Conservation (phyloP, 2,888 invertebrate genomes). For the Drosophila phalerata region DNA sequence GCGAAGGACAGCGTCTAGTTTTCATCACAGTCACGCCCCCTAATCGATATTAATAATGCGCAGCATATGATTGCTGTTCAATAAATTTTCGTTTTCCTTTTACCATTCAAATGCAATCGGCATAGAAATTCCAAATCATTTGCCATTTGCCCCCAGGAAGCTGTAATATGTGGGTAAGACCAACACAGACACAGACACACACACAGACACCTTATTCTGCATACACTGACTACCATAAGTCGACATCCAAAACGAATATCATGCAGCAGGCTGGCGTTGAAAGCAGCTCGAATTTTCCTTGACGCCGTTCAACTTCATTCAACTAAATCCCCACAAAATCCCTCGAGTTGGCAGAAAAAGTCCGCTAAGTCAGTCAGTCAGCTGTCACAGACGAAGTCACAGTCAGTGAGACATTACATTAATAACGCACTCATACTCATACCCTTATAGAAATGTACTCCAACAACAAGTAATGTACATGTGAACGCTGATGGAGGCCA, state of each 20-base stretch:
- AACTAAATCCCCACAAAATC: conserved; percentile 71
- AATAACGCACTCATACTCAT: conserved; percentile 54
- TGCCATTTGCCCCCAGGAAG: conserved; percentile 8
- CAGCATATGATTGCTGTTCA: conserved; percentile 73
- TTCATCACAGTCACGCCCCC: conserved; percentile 37
- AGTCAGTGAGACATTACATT: conserved; percentile 61
- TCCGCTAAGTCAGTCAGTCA: conserved; percentile 62
- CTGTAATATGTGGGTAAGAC: conserved; percentile 12
- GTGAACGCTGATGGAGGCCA: conserved; percentile 19
- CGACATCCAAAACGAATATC: conserved; percentile 25
- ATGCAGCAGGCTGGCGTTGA: conserved; percentile 27
- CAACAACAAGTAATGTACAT: conserved; percentile 31
- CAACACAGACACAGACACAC: too few relatives aligned
- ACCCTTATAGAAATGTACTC: background rate
- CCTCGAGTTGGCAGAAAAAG: conserved; percentile 55
- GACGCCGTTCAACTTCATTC: conserved; percentile 58
- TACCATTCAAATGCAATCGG: conserved; percentile 60
- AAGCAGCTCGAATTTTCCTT: conserved; percentile 20
- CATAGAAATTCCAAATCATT: conserved; percentile 46
- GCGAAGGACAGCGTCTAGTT: conserved; percentile 37
- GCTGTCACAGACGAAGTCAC: conserved; percentile 33
- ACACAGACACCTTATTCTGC: conserved; percentile 16
- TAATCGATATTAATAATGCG: conserved; percentile 77
- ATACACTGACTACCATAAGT: conserved; percentile 24
- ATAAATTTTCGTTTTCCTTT: conserved; percentile 66